Evolutionary conservation across 2,113 vertebrate species (phyloP).

Genomic region (Seriola rivoliana): DNA sequence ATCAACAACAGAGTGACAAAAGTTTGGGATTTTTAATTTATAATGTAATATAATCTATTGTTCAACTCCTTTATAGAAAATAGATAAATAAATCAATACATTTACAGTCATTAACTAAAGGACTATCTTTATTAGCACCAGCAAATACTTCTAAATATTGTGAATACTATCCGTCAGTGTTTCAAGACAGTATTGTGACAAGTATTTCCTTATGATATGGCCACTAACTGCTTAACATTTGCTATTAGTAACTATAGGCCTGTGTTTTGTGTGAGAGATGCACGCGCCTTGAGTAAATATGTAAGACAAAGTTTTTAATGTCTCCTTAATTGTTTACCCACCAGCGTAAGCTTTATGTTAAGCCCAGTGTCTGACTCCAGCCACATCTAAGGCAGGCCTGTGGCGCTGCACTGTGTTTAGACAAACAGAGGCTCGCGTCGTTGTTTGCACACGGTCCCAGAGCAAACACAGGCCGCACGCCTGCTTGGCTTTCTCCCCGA

Average conservation of each 20-base stretch:
- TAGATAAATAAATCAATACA: no score
- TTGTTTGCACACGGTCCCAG: constrained; percentile 45
- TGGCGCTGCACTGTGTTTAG: constrained; percentile 18
- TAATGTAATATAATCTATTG: not conserved
- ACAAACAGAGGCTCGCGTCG: constrained; percentile 48
- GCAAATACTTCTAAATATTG: not conserved
- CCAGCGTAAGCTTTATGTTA: constrained; percentile 19
- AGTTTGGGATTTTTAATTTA: not conserved
- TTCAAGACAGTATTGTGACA: not conserved
- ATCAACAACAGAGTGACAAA: no score
- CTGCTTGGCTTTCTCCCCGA: constrained; percentile 8
- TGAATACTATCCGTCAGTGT: not conserved
- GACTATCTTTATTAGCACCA: no score
- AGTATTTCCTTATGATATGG: not conserved
- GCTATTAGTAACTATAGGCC: not conserved
- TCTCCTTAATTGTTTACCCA: constrained; percentile 26
- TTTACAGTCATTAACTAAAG: no score
- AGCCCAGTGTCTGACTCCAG: constrained; percentile 3
- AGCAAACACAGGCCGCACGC: constrained; percentile 52
- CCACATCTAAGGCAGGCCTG: constrained; percentile 12
- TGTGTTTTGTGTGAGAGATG: not conserved
- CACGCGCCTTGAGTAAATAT: not conserved
- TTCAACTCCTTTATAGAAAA: not conserved
- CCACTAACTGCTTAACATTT: not conserved
- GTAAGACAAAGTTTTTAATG: not conserved